Percentiles rank a stretch among this genome's conserved stretches.
phyloP scores from a whole-genome alignment of 2,113 vertebrate genomes.

The Hystrix cristata region DNA sequence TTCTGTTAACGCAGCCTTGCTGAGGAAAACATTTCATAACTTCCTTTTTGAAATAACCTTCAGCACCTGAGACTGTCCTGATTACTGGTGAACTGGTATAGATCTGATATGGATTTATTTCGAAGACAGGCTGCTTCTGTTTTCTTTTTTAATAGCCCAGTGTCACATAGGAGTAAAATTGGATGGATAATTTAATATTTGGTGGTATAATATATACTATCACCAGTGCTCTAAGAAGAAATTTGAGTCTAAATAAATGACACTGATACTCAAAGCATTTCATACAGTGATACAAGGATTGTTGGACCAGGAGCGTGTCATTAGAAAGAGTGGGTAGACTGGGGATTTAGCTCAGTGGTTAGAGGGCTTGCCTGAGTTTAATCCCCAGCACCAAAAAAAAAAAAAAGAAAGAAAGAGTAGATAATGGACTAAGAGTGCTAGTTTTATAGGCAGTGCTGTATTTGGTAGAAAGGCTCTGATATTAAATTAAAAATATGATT shows the following conservation, averaged over 20 bases:
- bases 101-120: not conserved
- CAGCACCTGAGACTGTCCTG: not conserved
- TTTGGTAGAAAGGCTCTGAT: not conserved
- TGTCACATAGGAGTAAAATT: not conserved
- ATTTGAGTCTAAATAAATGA: not conserved
- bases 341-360: no score
- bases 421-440: not conserved
- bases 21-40: not conserved
- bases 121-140: not conserved
- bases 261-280: not conserved
- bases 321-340: not conserved
- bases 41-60: conserved; percentile 23
- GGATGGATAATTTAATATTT: not conserved
- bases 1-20: not conserved
- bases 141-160: not conserved
- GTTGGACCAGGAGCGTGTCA: not conserved
- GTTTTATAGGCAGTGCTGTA: not conserved
- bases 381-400: no score
- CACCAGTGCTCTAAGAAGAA: not conserved
- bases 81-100: not conserved
- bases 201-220: not conserved
- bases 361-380: no score
- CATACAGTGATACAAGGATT: not conserved
- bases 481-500: not conserved
- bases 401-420: not conserved